Conservation (phyloP, 30 jellyfish, hydroid and myxozoan species). For the Turritopsis rubra region DNA sequence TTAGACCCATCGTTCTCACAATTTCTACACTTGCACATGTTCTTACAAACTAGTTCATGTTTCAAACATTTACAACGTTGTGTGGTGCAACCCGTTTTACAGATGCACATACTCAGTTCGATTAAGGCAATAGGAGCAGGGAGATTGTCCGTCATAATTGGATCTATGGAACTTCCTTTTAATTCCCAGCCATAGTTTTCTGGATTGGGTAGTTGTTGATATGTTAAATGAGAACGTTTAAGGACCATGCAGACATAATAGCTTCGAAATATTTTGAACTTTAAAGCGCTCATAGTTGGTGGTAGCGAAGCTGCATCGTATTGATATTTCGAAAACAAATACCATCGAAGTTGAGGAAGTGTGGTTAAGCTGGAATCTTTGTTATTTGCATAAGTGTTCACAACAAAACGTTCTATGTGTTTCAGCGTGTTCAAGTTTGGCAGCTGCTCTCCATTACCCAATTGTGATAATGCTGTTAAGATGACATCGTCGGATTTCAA, state of each 20-base stretch:
- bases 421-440: not conserved
- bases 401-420: slow-evolving; percentile 19
- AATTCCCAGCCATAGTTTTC: slow-evolving; percentile 21
- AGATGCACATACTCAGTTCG: slow-evolving; percentile 9
- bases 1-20: slow-evolving; percentile 10
- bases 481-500: slow-evolving; percentile 5
- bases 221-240: slow-evolving; percentile 12
- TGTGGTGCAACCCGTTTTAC: slow-evolving; percentile 13
- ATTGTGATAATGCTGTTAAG: not conserved
- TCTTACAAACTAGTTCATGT: slow-evolving; percentile 10
- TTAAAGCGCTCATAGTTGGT: slow-evolving; percentile 27
- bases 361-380: not conserved
- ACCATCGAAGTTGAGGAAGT: slow-evolving; percentile 15
- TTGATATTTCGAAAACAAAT: slow-evolving; percentile 19
- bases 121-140: slow-evolving; percentile 30
- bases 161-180: slow-evolving; percentile 8
- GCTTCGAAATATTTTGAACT: slow-evolving; percentile 18
- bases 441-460: not conserved
- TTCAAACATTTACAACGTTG: slow-evolving; percentile 22
- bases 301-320: slow-evolving; percentile 26
- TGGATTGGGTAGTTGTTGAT: slow-evolving; percentile 18
- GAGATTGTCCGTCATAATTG: slow-evolving; percentile 24
- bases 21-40: slow-evolving; percentile 22
- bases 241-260: slow-evolving; percentile 28
- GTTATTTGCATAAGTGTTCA: not conserved